These are phyloP conservation scores for Sarcoramphus papa DNA, from an alignment of 2,797 vertebrate species.

Conservation along the genomic window DNA sequence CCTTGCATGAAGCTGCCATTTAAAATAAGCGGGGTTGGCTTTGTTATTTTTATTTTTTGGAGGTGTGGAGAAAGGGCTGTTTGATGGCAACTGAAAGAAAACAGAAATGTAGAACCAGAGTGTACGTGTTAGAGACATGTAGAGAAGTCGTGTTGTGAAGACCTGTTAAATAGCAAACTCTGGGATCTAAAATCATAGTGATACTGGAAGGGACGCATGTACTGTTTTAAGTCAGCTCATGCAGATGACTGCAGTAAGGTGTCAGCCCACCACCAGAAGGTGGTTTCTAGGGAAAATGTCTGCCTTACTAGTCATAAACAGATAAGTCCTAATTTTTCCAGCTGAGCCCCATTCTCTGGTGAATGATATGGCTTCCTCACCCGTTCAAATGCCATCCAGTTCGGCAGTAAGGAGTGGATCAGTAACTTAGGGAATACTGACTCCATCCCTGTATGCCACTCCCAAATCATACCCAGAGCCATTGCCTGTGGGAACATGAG, in stretches of 20 bases:
- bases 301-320: neutral
- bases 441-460: neutral
- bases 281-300: neutral
- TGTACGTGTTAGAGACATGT: neutral
- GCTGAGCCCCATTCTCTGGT: neutral
- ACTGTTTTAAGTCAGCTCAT: neutral
- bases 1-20: conserved; percentile 53
- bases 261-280: neutral
- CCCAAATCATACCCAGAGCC: neutral
- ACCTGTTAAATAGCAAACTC: neutral
- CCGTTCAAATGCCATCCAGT: neutral
- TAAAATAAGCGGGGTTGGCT: conserved; percentile 4
- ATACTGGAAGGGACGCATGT: neutral
- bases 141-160: neutral
- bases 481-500: fast-evolving
- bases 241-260: neutral
- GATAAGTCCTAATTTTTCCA: neutral
- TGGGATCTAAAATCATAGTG: neutral
- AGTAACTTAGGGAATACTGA: neutral
- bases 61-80: conserved; percentile 8
- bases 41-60: conserved; percentile 43
- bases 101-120: neutral
- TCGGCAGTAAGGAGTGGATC: neutral
- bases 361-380: neutral
- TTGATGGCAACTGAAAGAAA: conserved; percentile 10